Conservation (phyloP, 2,797 vertebrate genomes). For the Lemur catta region DNA sequence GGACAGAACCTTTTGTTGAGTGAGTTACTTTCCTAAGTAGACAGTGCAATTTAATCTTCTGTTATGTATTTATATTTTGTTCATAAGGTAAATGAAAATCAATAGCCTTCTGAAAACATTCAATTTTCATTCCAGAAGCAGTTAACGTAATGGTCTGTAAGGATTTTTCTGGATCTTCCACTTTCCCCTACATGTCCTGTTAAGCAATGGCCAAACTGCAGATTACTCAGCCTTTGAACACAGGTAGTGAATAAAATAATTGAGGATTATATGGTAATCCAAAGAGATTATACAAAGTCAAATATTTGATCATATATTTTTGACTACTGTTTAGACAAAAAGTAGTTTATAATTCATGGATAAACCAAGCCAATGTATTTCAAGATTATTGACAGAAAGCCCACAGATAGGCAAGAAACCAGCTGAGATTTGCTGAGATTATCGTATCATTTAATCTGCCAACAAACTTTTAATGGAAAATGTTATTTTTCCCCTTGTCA, state of each 20-base stretch:
- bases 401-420: neutral
- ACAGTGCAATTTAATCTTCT: neutral
- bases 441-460: neutral
- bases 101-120: neutral
- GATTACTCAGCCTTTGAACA: neutral
- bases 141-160: neutral
- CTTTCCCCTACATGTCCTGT: neutral
- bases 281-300: neutral
- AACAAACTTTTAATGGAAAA: neutral
- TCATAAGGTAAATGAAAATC: neutral
- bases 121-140: neutral
- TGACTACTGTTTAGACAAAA: slow-evolving; percentile 7
- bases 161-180: neutral
- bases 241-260: neutral
- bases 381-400: neutral
- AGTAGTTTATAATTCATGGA: neutral
- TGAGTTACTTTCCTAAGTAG: neutral
- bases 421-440: neutral
- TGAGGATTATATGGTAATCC: neutral
- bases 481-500: neutral
- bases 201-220: neutral
- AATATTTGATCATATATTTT: neutral
- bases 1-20: neutral
- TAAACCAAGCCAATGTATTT: neutral
- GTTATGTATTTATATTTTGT: slow-evolving; percentile 19